phyloP scores from a whole-genome alignment of 30 jellyfish, hydroid and myxozoan genomes.

The Aurelia sp. region DNA sequence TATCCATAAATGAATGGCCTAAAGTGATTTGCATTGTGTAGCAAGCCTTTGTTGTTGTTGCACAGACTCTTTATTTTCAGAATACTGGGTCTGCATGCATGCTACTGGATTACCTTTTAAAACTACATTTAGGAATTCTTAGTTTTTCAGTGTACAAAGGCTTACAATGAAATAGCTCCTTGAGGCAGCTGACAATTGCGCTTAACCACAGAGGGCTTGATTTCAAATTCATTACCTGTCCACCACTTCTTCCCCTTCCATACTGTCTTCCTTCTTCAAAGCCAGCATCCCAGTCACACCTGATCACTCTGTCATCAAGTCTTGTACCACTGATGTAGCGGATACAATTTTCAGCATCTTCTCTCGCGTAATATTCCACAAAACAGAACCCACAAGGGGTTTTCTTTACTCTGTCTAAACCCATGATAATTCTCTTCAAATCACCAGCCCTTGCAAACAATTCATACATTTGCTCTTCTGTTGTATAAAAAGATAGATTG shows the following conservation, averaged over 20 bases:
- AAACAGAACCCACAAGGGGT: conserved; percentile 99
- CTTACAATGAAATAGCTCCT: too few species aligned
- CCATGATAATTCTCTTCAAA: conserved; percentile 88
- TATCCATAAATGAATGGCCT: too few species aligned
- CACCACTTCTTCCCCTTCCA: conserved; percentile 99
- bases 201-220: too few species aligned
- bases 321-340: conserved; percentile 94
- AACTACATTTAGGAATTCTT: too few species aligned
- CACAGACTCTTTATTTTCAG: too few species aligned
- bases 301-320: conserved; percentile 90
- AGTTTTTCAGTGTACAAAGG: too few species aligned
- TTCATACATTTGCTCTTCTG: conserved; percentile 96
- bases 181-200: too few species aligned
- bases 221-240: conserved; percentile 75
- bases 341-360: conserved; percentile 92
- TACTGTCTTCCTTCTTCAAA: conserved; percentile 97
- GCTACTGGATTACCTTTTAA: too few species aligned
- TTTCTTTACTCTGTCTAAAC: conserved; percentile 87
- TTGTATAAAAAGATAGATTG: conserved; percentile 88
- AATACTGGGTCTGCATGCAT: too few species aligned
- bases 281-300: conserved; percentile 99
- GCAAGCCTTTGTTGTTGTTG: too few species aligned
- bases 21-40: too few species aligned
- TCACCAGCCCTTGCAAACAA: conserved; percentile 91
- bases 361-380: conserved; percentile 90